Percentiles rank a stretch among this genome's conserved stretches.
Evolutionary conservation across 2,113 vertebrate species (phyloP).

Genomic region (Sinocyclocheilus anshuiensis): DNA sequence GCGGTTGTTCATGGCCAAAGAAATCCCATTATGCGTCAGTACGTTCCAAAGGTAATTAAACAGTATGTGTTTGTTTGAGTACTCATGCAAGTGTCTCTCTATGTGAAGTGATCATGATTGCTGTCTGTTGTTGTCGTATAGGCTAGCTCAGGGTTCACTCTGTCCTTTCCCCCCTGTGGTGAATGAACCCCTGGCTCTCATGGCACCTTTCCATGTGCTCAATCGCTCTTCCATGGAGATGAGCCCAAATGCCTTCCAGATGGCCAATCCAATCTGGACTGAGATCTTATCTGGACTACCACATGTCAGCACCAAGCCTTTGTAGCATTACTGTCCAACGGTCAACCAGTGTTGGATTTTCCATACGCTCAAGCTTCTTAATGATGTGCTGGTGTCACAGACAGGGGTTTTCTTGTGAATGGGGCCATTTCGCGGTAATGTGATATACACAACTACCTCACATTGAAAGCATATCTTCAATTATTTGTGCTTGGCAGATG

Average conservation of each 20-base stretch:
- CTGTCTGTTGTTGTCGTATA: constrained; percentile 18
- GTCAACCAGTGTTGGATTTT: constrained; percentile 12
- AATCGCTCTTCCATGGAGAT: constrained; percentile 64
- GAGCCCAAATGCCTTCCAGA: constrained; percentile 81
- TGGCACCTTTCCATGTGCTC: constrained; percentile 56
- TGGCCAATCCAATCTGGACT: constrained; percentile 82
- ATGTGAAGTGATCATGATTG: constrained; percentile 25
- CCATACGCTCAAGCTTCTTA: not conserved
- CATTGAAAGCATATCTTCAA: not conserved
- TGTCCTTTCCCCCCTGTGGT: constrained; percentile 41
- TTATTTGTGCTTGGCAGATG: not conserved
- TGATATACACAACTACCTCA: not conserved
- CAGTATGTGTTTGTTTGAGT: not conserved
- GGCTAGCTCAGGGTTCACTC: constrained; percentile 9
- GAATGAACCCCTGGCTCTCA: constrained; percentile 50
- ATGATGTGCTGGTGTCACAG: not conserved
- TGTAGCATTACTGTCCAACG: constrained; percentile 30
- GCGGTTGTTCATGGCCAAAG: not conserved
- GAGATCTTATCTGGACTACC: constrained; percentile 52
- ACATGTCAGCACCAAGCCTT: constrained; percentile 49
- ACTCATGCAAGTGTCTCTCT: not conserved
- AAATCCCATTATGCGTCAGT: constrained; percentile 11
- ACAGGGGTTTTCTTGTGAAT: constrained; percentile 1
- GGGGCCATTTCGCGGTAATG: not conserved
- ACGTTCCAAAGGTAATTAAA: constrained; percentile 5